Base-by-base conservation (phyloP, 2,888 invertebrate genomes). In the Acleris holmiana region DNA sequence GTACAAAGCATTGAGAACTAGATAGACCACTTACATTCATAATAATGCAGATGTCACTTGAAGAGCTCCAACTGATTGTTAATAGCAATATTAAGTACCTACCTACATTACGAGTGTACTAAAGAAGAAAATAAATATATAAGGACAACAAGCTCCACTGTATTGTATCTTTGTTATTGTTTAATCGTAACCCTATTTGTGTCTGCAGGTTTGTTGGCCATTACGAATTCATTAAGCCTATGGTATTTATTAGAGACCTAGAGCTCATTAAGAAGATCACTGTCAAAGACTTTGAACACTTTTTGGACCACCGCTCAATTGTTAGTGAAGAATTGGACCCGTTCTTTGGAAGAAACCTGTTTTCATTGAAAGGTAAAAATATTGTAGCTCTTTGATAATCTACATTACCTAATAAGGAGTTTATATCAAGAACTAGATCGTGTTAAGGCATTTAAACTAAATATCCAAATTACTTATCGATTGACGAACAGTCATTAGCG, bases 241-340 rank as follows among this genome's bases (percentile, higher is more conserved):
- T 82, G 1, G 40, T 86, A 0, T 69, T 89, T 54, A 68, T 93
- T 15, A 77, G 83, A 3, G 93, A 93, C 70, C 79, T 88, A 0
- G 93, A 93, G 13, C 66, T 93, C 2, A 69, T 93, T 0, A 93
- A 92, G 68, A 80, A 83, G 67, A 79, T 93, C 4, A 79, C 88
- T 0, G 77, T 93, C 1, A 93, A 93, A 66, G 91, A 93, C 65
- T 93, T 93, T 56, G 93, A 93, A 61, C 79, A 88, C 67, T 93
- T 93, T 69, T 67, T 83, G 0, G 89, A 93, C 75, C 93, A 91
- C 72, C 78, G 82, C 2, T 56, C 71, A 17, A 21, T 84, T 0
- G 72, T 85, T 19, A 71, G 75, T 1, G 79, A 84, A 25, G 76
- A 81, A 0, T 2, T 41, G 23, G 69, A 69, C 8, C 55, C 69